These are phyloP conservation scores for Meles meles DNA, from an alignment of 2,113 vertebrate genomes.

Conservation along the genomic window DNA sequence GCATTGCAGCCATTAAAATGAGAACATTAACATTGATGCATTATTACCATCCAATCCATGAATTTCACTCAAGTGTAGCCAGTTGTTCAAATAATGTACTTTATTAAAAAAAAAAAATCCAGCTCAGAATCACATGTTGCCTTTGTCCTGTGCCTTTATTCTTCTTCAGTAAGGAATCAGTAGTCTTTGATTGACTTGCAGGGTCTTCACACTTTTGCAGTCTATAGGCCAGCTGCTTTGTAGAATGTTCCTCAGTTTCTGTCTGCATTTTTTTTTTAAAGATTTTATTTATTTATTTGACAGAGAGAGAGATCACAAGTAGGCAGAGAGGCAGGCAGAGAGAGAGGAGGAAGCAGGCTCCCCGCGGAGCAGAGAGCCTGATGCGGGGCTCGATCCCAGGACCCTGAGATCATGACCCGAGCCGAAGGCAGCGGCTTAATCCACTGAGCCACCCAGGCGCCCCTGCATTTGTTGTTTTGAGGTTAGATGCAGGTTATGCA, in stretches of 20 bases:
- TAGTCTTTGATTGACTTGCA: neutral
- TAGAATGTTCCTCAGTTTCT: neutral
- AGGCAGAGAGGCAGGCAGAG: too few species aligned
- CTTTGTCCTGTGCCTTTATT: neutral
- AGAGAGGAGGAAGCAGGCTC: too few species aligned
- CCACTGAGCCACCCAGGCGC: too few species aligned
- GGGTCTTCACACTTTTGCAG: neutral
- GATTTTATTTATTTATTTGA: too few species aligned
- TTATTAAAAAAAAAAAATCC: neutral
- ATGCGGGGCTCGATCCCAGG: too few species aligned
- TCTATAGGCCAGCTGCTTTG: neutral
- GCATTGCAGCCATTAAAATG: neutral
- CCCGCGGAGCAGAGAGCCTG: too few species aligned
- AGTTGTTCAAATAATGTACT: neutral
- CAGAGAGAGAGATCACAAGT: too few species aligned
- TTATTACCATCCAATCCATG: neutral
- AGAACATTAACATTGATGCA: neutral
- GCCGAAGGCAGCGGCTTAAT: too few species aligned
- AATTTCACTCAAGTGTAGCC: neutral
- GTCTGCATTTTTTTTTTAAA: too few species aligned
- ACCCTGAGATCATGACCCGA: too few species aligned
- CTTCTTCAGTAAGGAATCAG: neutral
- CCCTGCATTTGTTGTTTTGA: neutral
- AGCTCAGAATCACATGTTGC: neutral
- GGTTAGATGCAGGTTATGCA: neutral